A percentile compares a stretch with the other conserved stretches of the same genome.
phyloP scores from a whole-genome alignment of 2,113 vertebrate genomes.

The Romanogobio albipinnatus region DNA sequence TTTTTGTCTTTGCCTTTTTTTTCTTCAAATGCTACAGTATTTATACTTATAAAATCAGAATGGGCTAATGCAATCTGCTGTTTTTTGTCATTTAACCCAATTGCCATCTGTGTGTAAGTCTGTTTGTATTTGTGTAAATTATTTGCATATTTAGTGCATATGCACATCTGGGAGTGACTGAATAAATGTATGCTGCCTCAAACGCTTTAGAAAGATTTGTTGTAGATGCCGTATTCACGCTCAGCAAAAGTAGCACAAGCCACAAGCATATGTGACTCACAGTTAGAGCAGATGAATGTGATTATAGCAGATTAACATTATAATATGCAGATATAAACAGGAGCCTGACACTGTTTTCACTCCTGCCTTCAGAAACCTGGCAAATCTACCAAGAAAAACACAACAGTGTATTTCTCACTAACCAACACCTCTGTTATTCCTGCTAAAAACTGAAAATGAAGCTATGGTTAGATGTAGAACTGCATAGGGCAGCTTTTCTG shows the following conservation, averaged over 20 bases:
- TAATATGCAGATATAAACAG: conserved; percentile 35
- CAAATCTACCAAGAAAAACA: not conserved
- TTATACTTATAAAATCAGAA: conserved; percentile 1
- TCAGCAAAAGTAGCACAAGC: conserved; percentile 9
- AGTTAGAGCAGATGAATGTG: conserved; percentile 47
- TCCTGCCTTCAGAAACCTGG: conserved; percentile 25
- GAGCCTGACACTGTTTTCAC: conserved; percentile 22
- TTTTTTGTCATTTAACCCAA: not conserved
- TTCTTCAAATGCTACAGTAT: no score
- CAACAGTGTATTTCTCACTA: not conserved
- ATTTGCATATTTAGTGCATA: not conserved
- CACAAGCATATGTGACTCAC: conserved; percentile 40
- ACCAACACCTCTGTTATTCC: not conserved
- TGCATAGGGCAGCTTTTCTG: not conserved
- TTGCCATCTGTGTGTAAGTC: not conserved
- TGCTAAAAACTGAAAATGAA: not conserved
- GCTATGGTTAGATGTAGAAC: conserved; percentile 8
- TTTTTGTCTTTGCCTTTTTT: not conserved
- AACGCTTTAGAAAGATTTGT: conserved; percentile 1
- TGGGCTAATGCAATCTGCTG: not conserved
- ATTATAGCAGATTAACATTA: conserved; percentile 52
- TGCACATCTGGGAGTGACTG: conserved; percentile 14
- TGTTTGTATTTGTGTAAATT: not conserved
- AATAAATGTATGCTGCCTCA: not conserved
- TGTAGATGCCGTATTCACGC: not conserved